Percentiles rank a stretch among this genome's conserved stretches.
Conservation (phyloP, 2,888 invertebrate genomes). For the Plebejus anna region DNA sequence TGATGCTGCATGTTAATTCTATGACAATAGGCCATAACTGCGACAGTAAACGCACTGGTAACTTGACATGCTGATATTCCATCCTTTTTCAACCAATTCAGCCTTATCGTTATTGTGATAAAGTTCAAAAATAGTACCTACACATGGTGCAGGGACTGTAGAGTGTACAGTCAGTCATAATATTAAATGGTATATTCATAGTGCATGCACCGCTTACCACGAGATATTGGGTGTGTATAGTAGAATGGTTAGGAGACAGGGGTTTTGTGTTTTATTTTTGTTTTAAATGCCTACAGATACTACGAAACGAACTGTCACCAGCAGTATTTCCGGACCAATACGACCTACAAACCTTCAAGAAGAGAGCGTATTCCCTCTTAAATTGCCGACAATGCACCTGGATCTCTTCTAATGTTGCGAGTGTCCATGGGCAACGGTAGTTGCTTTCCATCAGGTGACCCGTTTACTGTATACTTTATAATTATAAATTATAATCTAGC, state of each 20-base stretch:
- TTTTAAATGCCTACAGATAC: too few relatives aligned
- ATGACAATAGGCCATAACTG: background rate
- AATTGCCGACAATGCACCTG: too few relatives aligned
- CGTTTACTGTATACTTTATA: too few relatives aligned
- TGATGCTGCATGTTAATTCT: background rate
- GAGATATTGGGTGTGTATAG: background rate
- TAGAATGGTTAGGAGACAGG: background rate
- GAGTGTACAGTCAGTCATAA: background rate
- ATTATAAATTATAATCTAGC: too few relatives aligned
- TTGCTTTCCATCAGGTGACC: too few relatives aligned
- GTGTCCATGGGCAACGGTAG: too few relatives aligned
- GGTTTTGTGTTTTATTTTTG: too few relatives aligned
- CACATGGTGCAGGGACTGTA: background rate
- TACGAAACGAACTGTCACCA: too few relatives aligned
- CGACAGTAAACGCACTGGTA: constrained; percentile 14
- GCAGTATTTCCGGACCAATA: too few relatives aligned
- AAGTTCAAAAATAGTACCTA: background rate
- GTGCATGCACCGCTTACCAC: constrained; percentile 10
- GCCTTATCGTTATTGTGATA: background rate
- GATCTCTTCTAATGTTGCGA: too few relatives aligned
- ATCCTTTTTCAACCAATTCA: background rate
- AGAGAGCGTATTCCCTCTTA: too few relatives aligned
- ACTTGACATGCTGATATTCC: background rate
- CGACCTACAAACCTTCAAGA: too few relatives aligned
- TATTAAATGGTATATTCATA: background rate